A percentile compares a stretch with the other conserved stretches of the same genome.
phyloP scores from a whole-genome alignment of 2,888 invertebrate species.

The Aporophyla nigra region DNA sequence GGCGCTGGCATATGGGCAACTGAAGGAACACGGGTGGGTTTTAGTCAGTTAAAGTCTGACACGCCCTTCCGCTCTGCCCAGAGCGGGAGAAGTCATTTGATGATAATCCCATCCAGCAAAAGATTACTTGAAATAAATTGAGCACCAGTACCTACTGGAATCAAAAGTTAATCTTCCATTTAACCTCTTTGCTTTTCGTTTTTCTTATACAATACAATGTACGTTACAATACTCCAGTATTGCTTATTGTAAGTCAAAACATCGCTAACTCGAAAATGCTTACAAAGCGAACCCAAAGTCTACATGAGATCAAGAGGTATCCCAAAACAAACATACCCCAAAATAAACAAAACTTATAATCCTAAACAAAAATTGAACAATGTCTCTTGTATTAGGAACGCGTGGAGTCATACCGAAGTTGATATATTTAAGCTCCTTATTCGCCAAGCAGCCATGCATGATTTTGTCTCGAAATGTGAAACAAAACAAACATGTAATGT shows the following conservation, averaged over 20 bases:
- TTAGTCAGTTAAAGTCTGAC: too few relatives aligned
- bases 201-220: not conserved
- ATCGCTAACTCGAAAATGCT: not conserved
- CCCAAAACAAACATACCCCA: slow-evolving; percentile 14
- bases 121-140: too few relatives aligned
- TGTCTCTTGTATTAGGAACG: slow-evolving; percentile 18
- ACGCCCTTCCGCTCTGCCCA: too few relatives aligned
- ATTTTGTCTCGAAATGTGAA: not conserved
- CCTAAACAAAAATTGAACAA: slow-evolving; percentile 27
- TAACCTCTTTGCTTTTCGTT: not conserved
- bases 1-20: too few relatives aligned
- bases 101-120: too few relatives aligned
- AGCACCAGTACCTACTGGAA: too few relatives aligned
- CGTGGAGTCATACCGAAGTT: slow-evolving; percentile 17
- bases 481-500: not conserved
- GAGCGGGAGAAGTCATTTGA: too few relatives aligned
- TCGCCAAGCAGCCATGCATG: slow-evolving; percentile 5
- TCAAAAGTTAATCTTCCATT: not conserved
- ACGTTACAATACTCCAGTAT: not conserved
- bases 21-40: too few relatives aligned
- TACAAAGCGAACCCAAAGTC: not conserved
- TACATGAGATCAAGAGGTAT: not conserved
- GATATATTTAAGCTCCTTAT: slow-evolving; percentile 53
- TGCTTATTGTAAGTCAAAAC: not conserved
- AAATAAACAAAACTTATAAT: slow-evolving; percentile 40